phyloP scores from a whole-genome alignment of 2,797 vertebrate species.

The Lithobates sylvaticus region DNA sequence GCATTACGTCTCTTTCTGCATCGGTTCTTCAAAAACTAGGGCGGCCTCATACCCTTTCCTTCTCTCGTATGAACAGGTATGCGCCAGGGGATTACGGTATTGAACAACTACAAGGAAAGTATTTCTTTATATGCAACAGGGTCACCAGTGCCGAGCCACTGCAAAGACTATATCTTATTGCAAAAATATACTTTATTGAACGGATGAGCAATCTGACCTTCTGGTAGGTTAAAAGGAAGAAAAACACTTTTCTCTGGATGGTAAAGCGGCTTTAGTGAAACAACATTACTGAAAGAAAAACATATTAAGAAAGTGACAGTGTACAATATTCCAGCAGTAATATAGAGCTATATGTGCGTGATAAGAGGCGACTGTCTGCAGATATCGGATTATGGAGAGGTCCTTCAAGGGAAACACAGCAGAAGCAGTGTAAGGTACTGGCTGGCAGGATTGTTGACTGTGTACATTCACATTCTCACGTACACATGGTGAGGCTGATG shows the following conservation, averaged over 20 bases:
- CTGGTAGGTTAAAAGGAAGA: not conserved
- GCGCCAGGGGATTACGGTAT: too few species aligned
- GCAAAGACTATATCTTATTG: too few species aligned
- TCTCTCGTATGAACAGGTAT: too few species aligned
- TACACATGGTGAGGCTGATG: too few species aligned
- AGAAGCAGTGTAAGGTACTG: too few species aligned
- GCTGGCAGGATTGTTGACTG: too few species aligned
- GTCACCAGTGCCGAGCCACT: not conserved
- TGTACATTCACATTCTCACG: too few species aligned
- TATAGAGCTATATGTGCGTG: not conserved
- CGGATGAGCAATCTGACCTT: conserved; percentile 17
- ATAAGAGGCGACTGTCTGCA: not conserved
- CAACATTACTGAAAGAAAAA: conserved; percentile 6
- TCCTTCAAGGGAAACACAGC: not conserved
- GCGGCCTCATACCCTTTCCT: too few species aligned
- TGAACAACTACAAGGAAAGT: not conserved
- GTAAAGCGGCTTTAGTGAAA: not conserved
- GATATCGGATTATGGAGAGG: not conserved
- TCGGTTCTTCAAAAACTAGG: too few species aligned
- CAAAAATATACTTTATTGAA: conserved; percentile 5
- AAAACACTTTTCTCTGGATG: conserved; percentile 3
- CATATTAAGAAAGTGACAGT: conserved; percentile 4
- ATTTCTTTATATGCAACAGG: not conserved
- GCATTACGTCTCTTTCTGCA: too few species aligned
- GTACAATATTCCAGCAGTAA: conserved; percentile 11